Evolutionary conservation across 2,888 invertebrate genomes (phyloP), one percentile per base, ranked within the genome.

Genomic region (Julus scandinavius): DNA sequence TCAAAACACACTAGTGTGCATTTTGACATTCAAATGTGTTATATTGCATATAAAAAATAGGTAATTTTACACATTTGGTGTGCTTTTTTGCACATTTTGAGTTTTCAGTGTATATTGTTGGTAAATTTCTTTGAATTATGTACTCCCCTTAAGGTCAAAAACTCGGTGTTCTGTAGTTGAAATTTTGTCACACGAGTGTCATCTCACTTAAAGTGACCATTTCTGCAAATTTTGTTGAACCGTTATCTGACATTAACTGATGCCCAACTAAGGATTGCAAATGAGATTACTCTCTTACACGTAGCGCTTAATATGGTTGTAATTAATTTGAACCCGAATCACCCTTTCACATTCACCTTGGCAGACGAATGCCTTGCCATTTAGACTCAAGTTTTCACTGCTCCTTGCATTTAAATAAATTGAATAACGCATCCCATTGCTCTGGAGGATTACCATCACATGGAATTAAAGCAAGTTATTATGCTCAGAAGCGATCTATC

Each of bases 371-470:
- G 58, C 58, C 58, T 58, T 58, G 58, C 58, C 50, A 50, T 50
- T 50, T 50, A 50, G 50, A 50, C 13, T 11, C 50, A 4, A 17
- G 58, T 15, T 58, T 58, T 17, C 58, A 58, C 58, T 58, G 58
- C 58, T 58, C 58, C 58, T 58, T 58, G 13, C 58, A 58, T 58
- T 58, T 58, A 58, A 58, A 58, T 58, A 58, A 58, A 58, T 58
- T 58, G 58, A 58, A 58, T 58, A 58, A 58, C 58, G 58, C 17
- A 58, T 58, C 58, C 17, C 58, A 58, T 58, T 58, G 58, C 58
- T 58, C 58, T 58, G 58, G 58, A 58, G 58, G 58, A 58, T 58
- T 58, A 58, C 58, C 58, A 58, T 58, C 58, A 58, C 58, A 58
- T 17, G 58, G 58, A 58, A 58, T 58, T 58, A 58, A 58, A 58